phyloP scores from a whole-genome alignment of 1,140 invertebrate genomes.

The Drosophila pandora region DNA sequence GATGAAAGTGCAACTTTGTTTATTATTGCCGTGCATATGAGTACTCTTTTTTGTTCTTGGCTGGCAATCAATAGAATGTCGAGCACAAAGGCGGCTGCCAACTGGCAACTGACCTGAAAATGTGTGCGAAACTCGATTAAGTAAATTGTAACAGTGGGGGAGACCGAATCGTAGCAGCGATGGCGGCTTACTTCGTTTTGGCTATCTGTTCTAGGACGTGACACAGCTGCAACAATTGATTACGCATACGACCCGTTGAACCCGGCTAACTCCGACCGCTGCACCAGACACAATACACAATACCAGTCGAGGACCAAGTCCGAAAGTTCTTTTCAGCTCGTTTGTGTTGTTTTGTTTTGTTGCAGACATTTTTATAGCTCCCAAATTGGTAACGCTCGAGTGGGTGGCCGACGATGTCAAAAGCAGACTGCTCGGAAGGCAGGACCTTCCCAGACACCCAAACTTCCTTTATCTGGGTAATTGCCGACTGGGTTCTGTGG shows the following conservation, averaged over 20 bases:
- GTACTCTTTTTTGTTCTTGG: conserved; percentile 19
- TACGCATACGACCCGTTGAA: conserved; percentile 74
- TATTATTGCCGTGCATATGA: conserved; percentile 20
- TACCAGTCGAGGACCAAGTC: conserved; percentile 8
- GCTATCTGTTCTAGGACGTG: conserved; percentile 44
- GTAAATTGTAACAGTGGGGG: conserved; percentile 61
- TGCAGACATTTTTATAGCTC: conserved; percentile 76
- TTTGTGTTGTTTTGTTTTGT: conserved; percentile 43
- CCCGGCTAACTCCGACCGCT: conserved; percentile 47
- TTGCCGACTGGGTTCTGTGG: conserved; percentile 50
- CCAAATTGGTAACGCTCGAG: conserved; percentile 42
- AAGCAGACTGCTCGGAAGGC: conserved; percentile 24
- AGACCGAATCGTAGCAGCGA: neutral
- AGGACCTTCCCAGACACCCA: neutral
- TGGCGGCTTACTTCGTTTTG: conserved; percentile 10
- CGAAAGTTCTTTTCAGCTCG: conserved; percentile 12
- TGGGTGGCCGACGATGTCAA: conserved; percentile 44
- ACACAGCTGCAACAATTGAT: conserved; percentile 73
- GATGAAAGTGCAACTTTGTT: conserved; percentile 35
- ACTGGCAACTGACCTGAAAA: conserved; percentile 79
- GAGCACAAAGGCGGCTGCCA: conserved; percentile 61
- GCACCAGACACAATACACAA: conserved; percentile 33
- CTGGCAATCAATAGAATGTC: conserved; percentile 56
- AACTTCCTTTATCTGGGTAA: conserved; percentile 28
- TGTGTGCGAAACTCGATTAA: conserved; percentile 74